Evolutionary conservation across 1,140 invertebrate species (phyloP).

Genomic region (Neodiprion fabricii): DNA sequence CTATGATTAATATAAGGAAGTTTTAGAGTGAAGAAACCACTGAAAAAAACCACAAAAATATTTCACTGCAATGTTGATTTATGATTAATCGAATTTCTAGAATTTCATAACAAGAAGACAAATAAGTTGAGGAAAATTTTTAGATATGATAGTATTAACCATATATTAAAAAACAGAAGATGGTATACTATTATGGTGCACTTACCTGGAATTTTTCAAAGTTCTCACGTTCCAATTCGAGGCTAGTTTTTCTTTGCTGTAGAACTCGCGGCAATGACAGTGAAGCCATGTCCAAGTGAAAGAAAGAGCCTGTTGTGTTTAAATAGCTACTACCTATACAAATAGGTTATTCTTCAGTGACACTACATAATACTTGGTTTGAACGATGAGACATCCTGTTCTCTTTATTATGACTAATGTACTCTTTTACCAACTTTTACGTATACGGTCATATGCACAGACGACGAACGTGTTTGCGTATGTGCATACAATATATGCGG

Average conservation of each 20-base stretch:
- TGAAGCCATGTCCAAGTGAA: constrained; percentile 67
- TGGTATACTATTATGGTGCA: background rate
- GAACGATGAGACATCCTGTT: background rate
- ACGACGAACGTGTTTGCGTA: background rate
- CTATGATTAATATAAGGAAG: too few relatives aligned
- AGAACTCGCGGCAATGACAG: constrained; percentile 74
- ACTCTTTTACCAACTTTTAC: background rate
- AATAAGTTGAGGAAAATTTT: too few relatives aligned
- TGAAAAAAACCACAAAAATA: too few relatives aligned
- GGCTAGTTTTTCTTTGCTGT: constrained; percentile 74
- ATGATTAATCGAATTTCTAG: too few relatives aligned
- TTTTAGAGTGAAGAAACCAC: too few relatives aligned
- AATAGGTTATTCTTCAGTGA: background rate
- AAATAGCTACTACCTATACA: background rate
- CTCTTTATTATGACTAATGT: background rate
- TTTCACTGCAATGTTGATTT: too few relatives aligned
- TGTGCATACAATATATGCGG: background rate
- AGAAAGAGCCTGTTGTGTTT: background rate
- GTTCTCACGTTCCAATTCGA: constrained; percentile 76
- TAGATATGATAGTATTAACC: too few relatives aligned
- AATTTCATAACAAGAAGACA: too few relatives aligned
- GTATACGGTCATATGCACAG: background rate
- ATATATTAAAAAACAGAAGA: too few relatives aligned
- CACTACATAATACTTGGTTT: background rate
- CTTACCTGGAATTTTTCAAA: constrained; percentile 80